Percentiles rank a stretch among this genome's conserved stretches.
These are phyloP conservation scores for Leptinotarsa texana DNA, from an alignment of 1,140 invertebrate species.

Conservation along the genomic window DNA sequence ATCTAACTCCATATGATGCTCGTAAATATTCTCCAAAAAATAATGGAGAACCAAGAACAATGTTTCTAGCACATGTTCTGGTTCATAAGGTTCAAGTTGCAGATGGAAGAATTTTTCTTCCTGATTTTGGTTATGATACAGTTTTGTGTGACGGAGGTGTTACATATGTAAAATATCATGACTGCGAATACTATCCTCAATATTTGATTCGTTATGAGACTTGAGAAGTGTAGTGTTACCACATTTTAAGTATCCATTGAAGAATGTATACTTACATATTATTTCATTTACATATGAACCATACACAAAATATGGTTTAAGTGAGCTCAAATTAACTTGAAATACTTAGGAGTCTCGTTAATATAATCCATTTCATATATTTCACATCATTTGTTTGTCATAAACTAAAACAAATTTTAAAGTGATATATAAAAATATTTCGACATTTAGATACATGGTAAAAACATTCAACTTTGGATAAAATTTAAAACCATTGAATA, in stretches of 20 bases:
- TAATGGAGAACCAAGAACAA: constrained; percentile 28
- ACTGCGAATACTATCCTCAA: constrained; percentile 39
- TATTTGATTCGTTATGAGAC: constrained; percentile 35
- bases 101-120: constrained; percentile 26
- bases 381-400: too few species aligned
- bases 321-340: too few species aligned
- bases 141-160: constrained; percentile 24
- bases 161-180: constrained; percentile 43
- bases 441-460: too few species aligned
- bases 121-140: constrained; percentile 37
- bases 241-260: too few species aligned
- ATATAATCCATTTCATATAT: too few species aligned
- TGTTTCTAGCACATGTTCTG: constrained; percentile 40
- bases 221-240: not conserved
- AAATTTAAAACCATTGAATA: too few species aligned
- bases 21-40: constrained; percentile 30
- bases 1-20: constrained; percentile 23
- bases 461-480: not conserved
- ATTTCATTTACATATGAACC: too few species aligned
- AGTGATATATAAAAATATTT: too few species aligned
- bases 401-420: too few species aligned
- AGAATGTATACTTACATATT: too few species aligned
- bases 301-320: too few species aligned
- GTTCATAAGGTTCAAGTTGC: constrained; percentile 32
- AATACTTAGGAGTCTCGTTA: too few species aligned